Evolutionary conservation across 2,888 invertebrate genomes (phyloP), one percentile per base, ranked within the genome.

Genomic region (Orthosia cruda): DNA sequence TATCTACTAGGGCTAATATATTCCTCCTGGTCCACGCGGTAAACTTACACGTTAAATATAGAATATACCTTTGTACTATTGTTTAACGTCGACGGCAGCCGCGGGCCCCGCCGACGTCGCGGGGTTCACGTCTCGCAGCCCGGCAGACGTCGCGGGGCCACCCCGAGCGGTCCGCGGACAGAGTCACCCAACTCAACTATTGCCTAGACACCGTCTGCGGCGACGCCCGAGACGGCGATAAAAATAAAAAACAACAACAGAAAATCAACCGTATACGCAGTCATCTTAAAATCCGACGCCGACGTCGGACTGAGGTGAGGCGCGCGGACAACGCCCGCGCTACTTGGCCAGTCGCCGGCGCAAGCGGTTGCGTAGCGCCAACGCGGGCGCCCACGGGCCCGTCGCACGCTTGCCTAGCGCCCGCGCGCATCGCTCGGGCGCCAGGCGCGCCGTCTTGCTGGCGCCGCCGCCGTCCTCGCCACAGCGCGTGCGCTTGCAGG

Each of bases 61-160:
- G 92, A 92, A 93, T 93, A 92, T 91, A 91, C 90, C 88, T 96
- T 96, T 96, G 96, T 96, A 96, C 96, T 96, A 96, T 96, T 89
- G 93, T 93, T 93, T 90, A 92, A 90, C 88, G 89, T 90, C 91
- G 89, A 87, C 88, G 85, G 89, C 85, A 86, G 87, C 88, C 88
- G 83, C 86, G 81, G 70, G 72, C 68, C 77, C 59, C 74, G 64
- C 70, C 70, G 68, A 77, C 64, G 68, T 68, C 68, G 66, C 73
- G 68, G 79, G 61, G 72, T 73, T 66, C 80, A 73, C 66, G 70
- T 67, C 65, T 62, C 76, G 58, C 74, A 67, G 70, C 74, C 72
- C 80, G 63, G 49, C 72, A 63, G 68, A 77, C 72, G 71, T 66
- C 70, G 64, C 78, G 72, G 77, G 62, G 73, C 71, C 77, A 72